Conservation (phyloP, 2,797 vertebrate genomes). For the Varecia variegata region DNA sequence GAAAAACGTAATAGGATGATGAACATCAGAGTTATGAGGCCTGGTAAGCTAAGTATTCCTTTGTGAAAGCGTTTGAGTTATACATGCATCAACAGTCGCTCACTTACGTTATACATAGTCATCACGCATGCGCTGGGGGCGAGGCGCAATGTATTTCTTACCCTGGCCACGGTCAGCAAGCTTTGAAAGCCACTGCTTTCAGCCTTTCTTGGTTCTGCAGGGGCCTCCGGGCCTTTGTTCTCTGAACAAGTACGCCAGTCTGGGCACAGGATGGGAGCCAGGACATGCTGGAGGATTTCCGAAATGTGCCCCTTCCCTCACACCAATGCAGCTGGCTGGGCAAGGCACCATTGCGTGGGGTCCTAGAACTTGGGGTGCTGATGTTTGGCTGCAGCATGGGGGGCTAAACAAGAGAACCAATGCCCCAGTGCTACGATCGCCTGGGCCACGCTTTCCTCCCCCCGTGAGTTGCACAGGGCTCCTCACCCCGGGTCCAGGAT, state of each 20-base stretch:
- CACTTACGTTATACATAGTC: background rate
- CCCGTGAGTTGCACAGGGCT: fast-evolving
- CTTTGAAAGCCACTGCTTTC: background rate
- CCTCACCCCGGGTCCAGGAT: background rate
- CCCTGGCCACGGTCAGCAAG: background rate
- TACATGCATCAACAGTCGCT: fast-evolving
- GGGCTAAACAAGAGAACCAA: background rate
- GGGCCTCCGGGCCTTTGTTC: conserved; percentile 63
- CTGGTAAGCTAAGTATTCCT: fast-evolving
- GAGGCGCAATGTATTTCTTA: background rate
- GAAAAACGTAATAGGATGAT: background rate
- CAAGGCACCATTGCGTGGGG: background rate
- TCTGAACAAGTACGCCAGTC: conserved; percentile 4
- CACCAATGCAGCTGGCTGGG: background rate
- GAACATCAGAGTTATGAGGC: fast-evolving
- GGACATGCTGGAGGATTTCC: background rate
- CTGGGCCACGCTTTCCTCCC: fast-evolving
- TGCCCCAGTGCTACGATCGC: fast-evolving
- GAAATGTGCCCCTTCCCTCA: background rate
- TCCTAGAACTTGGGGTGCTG: background rate
- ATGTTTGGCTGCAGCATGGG: background rate
- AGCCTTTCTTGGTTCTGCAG: background rate
- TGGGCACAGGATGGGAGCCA: conserved; percentile 47
- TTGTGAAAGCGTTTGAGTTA: fast-evolving
- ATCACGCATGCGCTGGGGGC: fast-evolving